A percentile compares a stretch with the other conserved stretches of the same genome.
Conservation (phyloP, 1,140 invertebrate genomes). For the Drosophila busckii region DNA sequence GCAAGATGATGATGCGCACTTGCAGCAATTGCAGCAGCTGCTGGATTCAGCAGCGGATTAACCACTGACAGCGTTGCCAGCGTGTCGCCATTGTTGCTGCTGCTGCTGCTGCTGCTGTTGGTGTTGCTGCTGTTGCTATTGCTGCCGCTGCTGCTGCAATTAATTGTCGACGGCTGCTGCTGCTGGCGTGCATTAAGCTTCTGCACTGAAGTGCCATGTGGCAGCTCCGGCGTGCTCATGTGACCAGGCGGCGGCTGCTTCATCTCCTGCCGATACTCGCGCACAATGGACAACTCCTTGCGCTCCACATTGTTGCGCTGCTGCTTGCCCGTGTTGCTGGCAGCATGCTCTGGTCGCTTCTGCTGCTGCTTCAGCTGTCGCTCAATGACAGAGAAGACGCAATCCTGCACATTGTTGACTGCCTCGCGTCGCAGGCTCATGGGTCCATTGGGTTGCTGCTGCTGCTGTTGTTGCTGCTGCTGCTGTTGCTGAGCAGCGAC, state of each 20-base stretch:
- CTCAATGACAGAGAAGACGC: constrained; percentile 65
- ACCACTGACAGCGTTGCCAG: constrained; percentile 86
- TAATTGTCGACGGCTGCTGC: constrained; percentile 5
- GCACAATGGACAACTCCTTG: constrained; percentile 80
- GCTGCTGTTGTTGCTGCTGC: constrained; percentile 19
- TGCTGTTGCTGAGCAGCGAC: neutral
- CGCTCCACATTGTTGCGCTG: constrained; percentile 67
- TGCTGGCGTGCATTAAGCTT: constrained; percentile 40
- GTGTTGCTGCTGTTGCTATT: constrained; percentile 1
- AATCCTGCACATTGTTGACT: constrained; percentile 69
- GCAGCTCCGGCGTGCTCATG: constrained; percentile 15
- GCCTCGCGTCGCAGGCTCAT: constrained; percentile 52
- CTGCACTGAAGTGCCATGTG: constrained; percentile 58
- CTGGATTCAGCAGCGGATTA: constrained; percentile 76
- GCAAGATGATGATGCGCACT: constrained; percentile 35
- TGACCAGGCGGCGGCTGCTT: constrained; percentile 38
- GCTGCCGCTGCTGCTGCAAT: constrained; percentile 3
- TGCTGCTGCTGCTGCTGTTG: constrained; percentile 35
- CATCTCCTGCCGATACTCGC: constrained; percentile 80
- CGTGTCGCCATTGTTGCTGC: constrained; percentile 78
- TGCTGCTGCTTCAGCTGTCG: constrained; percentile 65
- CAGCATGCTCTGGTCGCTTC: constrained; percentile 78
- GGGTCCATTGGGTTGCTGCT: constrained; percentile 67
- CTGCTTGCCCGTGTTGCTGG: constrained; percentile 25
- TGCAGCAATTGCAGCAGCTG: constrained; percentile 15